A percentile compares a stretch with the other conserved stretches of the same genome.
phyloP scores from a whole-genome alignment of 2,888 invertebrate genomes.

The Erebia palarica region DNA sequence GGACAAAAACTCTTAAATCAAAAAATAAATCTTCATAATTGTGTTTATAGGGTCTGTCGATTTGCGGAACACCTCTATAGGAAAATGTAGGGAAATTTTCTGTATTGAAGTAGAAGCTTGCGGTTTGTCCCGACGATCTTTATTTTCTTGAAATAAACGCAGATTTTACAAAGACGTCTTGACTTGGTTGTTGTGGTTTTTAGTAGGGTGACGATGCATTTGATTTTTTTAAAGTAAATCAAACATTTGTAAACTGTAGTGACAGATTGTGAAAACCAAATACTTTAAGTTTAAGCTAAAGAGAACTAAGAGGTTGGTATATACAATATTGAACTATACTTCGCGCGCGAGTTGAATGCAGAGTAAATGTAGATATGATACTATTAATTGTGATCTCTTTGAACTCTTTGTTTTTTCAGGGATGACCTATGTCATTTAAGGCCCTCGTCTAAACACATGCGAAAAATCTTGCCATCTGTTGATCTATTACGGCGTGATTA shows the following conservation, averaged over 20 bases:
- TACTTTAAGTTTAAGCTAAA: too few species aligned
- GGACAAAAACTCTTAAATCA: slow-evolving; percentile 24
- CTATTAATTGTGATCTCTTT: too few species aligned
- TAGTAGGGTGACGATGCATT: slow-evolving; percentile 30
- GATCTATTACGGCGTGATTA: background rate
- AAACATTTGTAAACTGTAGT: too few species aligned
- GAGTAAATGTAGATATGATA: too few species aligned
- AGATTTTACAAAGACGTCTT: slow-evolving; percentile 40
- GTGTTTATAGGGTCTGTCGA: slow-evolving; percentile 19
- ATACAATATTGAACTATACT: too few species aligned
- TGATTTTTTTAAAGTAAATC: background rate
- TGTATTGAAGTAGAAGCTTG: slow-evolving; percentile 9
- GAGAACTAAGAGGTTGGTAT: too few species aligned
- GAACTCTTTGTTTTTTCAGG: too few species aligned
- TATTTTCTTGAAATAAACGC: slow-evolving; percentile 33
- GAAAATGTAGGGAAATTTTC: slow-evolving; percentile 6
- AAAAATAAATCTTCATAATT: slow-evolving; percentile 19
- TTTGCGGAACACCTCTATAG: slow-evolving; percentile 9
- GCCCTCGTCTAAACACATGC: too few species aligned
- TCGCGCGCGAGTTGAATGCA: too few species aligned
- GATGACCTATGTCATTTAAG: too few species aligned
- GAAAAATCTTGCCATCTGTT: background rate
- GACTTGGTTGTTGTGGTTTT: slow-evolving; percentile 29
- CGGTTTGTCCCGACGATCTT: slow-evolving; percentile 14
- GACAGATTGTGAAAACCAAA: too few species aligned